phyloP scores from a whole-genome alignment of 2,888 invertebrate genomes.

The Tinea semifulvella region DNA sequence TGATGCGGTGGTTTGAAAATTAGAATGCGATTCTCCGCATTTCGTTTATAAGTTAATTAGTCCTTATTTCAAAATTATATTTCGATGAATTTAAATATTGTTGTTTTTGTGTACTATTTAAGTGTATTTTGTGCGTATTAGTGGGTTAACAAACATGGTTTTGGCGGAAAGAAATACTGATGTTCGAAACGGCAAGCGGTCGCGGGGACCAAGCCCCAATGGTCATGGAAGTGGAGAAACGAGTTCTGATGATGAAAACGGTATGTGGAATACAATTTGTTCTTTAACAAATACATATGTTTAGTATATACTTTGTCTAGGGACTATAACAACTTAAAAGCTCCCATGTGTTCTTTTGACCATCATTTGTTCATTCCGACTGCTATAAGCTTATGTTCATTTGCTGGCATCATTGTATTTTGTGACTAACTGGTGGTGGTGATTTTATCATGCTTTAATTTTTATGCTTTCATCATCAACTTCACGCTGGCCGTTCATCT shows the following conservation, averaged over 20 bases:
- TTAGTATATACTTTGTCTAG: not conserved
- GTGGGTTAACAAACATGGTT: conserved; percentile 73
- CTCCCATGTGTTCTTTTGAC: conserved; percentile 1
- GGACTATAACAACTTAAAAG: not conserved
- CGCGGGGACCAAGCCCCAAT: conserved; percentile 92
- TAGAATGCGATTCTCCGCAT: conserved; percentile 49
- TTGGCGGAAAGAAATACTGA: conserved; percentile 88
- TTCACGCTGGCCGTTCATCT: conserved; percentile 41
- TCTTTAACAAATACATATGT: not conserved
- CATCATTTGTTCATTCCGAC: not conserved
- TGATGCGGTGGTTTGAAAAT: conserved; percentile 66
- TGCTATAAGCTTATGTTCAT: not conserved
- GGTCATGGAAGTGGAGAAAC: conserved; percentile 81
- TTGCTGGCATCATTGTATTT: not conserved
- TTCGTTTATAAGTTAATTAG: conserved; percentile 23
- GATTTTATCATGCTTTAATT: conserved; percentile 17
- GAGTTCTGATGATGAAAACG: conserved; percentile 88
- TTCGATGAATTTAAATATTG: conserved; percentile 13
- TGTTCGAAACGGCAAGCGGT: conserved; percentile 87
- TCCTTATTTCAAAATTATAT: conserved; percentile 20
- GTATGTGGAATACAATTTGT: conserved; percentile 59
- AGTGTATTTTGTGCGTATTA: conserved; percentile 31
- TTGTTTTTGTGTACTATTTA: conserved; percentile 23
- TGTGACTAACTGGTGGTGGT: conserved; percentile 1
- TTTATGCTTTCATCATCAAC: conserved; percentile 58